A percentile compares a stretch with the other conserved stretches of the same genome.
Conservation (phyloP, 2,113 vertebrate genomes). For the Cryptomyrus ogoouensis region DNA sequence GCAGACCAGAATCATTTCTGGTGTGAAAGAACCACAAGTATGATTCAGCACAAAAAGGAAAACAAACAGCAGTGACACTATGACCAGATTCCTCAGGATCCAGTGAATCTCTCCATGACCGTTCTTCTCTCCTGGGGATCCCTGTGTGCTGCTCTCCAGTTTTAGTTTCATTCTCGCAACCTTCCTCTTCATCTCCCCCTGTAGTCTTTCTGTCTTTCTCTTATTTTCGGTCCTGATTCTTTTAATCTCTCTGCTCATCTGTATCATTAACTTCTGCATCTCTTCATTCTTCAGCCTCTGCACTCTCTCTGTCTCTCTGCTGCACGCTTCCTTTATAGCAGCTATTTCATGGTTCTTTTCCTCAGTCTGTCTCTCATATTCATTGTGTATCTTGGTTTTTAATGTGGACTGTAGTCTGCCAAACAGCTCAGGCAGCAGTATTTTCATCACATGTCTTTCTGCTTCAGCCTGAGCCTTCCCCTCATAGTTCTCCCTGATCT, state of each 20-base stretch:
- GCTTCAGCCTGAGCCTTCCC: not conserved
- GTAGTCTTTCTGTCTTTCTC: not conserved
- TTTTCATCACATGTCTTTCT: not conserved
- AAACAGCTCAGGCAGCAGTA: not conserved
- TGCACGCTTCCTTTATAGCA: not conserved
- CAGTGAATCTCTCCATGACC: not conserved
- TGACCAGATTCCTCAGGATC: not conserved
- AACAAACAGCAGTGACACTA: not conserved
- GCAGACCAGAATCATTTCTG: not conserved
- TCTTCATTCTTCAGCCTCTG: not conserved
- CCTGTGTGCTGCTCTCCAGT: not conserved
- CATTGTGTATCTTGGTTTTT: not conserved
- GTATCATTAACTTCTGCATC: not conserved
- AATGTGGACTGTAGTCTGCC: not conserved
- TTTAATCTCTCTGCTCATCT: not conserved
- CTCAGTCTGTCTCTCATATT: not conserved
- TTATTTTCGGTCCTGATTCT: not conserved
- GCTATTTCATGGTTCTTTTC: not conserved
- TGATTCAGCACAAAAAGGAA: not conserved
- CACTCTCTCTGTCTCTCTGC: not conserved
- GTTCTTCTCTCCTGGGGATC: not conserved
- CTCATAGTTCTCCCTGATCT: not conserved
- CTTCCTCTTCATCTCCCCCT: not conserved
- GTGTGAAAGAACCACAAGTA: not conserved
- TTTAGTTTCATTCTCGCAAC: not conserved